Evolutionary conservation across 1,140 invertebrate species (phyloP), one percentile per base, ranked within the genome.

Genomic region (Nylanderia fulva): DNA sequence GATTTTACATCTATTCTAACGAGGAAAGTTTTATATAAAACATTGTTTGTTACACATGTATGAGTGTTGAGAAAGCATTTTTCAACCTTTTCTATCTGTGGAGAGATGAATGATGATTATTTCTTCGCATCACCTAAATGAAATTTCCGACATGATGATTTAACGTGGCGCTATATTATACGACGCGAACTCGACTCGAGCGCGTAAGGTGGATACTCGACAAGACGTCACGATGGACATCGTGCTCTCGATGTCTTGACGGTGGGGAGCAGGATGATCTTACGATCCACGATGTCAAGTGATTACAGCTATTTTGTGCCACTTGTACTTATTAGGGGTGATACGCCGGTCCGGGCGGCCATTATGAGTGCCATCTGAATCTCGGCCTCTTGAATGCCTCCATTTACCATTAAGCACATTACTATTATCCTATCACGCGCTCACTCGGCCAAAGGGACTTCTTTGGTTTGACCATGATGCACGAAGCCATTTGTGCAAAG

Each of bases 351-450:
- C 77, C 92, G 90, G 89, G 85, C 92, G 87, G 88, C 93, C 92
- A 94, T 94, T 94, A 94, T 94, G 93, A 94, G 92, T 94, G 93
- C 91, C 92, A 94, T 94, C 93, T 94, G 93, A 94, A 93, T 94
- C 92, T 92, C 93, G 90, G 91, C 84, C 92, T 94, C 92, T 94
- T 94, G 93, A 95, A 95, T 95, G 92, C 93, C 93, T 93, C 93
- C 94, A 94, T 94, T 94, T 93, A 95, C 93, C 93, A 94, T 95
- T 94, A 94, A 94, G 94, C 93, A 94, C 93, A 94, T 94, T 95
- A 95, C 94, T 93, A 95, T 95, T 95, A 95, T 95, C 94, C 94
- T 95, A 95, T 94, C 94, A 94, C 89, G 91, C 91, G 90, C 90
- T 89, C 80, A 84, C 87, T 85, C 90, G 85, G 87, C 91, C 88